Base-by-base conservation (phyloP, 2,113 vertebrate genomes). In the Aepyceros melampus region DNA sequence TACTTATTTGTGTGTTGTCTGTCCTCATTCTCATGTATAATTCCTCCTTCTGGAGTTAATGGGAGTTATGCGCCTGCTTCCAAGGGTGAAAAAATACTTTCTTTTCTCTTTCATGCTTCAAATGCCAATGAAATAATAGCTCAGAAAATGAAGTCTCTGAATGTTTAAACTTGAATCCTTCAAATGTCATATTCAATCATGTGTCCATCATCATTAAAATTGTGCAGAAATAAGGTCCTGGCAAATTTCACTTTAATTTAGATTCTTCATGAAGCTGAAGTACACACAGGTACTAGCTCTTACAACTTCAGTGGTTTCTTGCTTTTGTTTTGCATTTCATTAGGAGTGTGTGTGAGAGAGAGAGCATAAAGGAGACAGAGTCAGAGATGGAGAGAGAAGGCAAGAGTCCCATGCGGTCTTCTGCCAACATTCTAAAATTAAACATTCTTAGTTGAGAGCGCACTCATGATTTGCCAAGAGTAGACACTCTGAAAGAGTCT, bases 1-100 rank as follows among this genome's bases (percentile, higher is more conserved):
- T 89, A 78, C 82, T 93, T 87, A 97, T 96, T 91, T 97, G 67
- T 94, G 97, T 91, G 58, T 83, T 96, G 58, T 97, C 85, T 93
- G 40, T 62, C 40, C 74, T 88, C 71, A 43, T 90, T 89, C 92
- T 89, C 45, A 84, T 88, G 93, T 84, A 43, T 93, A 94, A 96
- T 95, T 95, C 82, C 79, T 96, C 45, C 71, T 79, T 64, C 40
- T 86, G 29, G 45, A 96, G 49, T 87, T 93, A 91, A 93, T 58
- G n/a, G 76, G 21, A 92, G 43, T 56, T 87, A 55, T 25, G 9
- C 33, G 21, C 16, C 82, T 92, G 25, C n/a, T 93, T 97, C 92
- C n/a, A 82, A 43, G 5, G 6, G 25, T 51, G 56, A 93, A 86
- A 96, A 36, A 86, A 96, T 49, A 88, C 14, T 58, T 76, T 92